Conservation (phyloP, 92 coral and sea anemone genomes). For the Galaxea fascicularis region DNA sequence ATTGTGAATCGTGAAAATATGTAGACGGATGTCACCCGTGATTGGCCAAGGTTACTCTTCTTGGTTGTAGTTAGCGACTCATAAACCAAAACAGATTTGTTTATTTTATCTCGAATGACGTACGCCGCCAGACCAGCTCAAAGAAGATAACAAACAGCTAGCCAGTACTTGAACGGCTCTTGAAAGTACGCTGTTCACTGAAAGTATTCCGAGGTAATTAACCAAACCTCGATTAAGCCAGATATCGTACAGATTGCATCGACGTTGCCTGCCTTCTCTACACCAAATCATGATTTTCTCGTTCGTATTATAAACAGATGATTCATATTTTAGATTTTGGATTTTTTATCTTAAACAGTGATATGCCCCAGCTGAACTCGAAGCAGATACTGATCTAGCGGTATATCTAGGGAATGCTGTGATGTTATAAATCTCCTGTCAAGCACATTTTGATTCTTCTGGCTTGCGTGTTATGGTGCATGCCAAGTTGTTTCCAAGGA, state of each 20-base stretch:
- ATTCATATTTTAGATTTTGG: constrained; percentile 28
- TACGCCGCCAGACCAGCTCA: neutral
- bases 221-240: neutral
- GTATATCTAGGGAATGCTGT: constrained; percentile 66
- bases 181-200: neutral
- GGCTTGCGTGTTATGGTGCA: constrained; percentile 17
- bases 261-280: neutral
- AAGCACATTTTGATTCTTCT: neutral
- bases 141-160: constrained; percentile 15
- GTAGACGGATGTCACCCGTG: neutral
- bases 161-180: neutral
- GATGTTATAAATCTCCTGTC: constrained; percentile 41
- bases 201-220: neutral
- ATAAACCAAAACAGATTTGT: constrained; percentile 50
- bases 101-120: constrained; percentile 52
- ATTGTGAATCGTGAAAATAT: constrained; percentile 8
- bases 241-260: neutral
- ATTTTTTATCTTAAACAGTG: constrained; percentile 32
- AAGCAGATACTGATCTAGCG: constrained; percentile 46
- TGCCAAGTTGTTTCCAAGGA: neutral
- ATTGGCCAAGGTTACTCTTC: neutral
- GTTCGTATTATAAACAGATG: constrained; percentile 42
- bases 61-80: constrained; percentile 18
- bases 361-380: constrained; percentile 53
- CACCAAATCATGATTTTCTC: neutral